Conservation (phyloP, 2,888 invertebrate genomes). For the Molorchus minor region DNA sequence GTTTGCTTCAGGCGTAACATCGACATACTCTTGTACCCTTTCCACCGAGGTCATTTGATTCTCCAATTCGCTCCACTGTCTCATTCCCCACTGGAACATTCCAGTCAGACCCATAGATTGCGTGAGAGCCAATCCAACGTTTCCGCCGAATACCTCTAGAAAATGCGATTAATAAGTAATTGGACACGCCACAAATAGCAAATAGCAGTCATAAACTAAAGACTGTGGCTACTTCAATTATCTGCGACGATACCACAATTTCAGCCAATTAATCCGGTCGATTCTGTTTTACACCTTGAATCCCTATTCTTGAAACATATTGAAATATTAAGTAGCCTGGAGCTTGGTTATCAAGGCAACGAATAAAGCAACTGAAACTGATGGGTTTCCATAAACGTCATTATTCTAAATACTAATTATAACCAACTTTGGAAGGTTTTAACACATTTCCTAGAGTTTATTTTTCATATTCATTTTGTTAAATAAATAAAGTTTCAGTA, state of each 20-base stretch:
- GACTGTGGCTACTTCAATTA: no score
- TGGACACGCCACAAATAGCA: background rate
- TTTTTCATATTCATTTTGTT: no score
- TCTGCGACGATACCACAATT: no score
- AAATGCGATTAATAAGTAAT: background rate
- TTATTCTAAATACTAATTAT: no score
- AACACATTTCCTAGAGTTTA: no score
- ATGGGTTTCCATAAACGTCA: no score
- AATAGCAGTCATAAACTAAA: background rate
- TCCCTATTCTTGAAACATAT: background rate
- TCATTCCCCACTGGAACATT: slow-evolving; percentile 88
- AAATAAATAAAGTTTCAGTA: no score
- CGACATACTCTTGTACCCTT: slow-evolving; percentile 83
- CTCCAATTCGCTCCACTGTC: slow-evolving; percentile 59
- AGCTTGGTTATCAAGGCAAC: no score
- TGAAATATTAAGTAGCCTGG: background rate
- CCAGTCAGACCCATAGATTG: slow-evolving; percentile 57
- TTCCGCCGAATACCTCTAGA: slow-evolving; percentile 56
- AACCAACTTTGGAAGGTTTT: no score
- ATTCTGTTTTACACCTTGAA: background rate
- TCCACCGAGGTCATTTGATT: slow-evolving; percentile 93
- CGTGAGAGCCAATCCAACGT: slow-evolving; percentile 59
- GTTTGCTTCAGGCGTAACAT: slow-evolving; percentile 68
- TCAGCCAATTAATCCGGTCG: no score
- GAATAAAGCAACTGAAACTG: no score